Evolutionary conservation across 2,797 vertebrate genomes (phyloP).

Genomic region (Heterohyrax brucei): DNA sequence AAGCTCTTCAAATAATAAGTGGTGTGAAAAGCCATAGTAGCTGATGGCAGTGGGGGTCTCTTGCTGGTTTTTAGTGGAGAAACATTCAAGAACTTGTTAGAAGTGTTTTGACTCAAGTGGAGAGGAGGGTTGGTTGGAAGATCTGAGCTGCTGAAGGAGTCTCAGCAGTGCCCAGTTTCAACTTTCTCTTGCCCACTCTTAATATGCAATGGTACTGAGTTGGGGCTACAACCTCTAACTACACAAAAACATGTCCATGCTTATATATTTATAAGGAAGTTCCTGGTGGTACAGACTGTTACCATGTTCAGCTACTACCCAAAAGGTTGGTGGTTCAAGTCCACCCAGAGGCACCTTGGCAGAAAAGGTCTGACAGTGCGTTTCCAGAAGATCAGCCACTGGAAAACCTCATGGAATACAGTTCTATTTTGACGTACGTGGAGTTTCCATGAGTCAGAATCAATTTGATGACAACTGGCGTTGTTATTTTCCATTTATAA

Average conservation of each 20-base stretch:
- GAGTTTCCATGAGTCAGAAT: neutral
- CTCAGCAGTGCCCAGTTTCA: neutral
- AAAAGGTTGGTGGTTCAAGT: neutral
- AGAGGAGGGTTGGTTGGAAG: slow-evolving; percentile 38
- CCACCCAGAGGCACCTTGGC: neutral
- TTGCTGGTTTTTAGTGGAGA: slow-evolving; percentile 86
- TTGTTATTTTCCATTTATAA: neutral
- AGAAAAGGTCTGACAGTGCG: neutral
- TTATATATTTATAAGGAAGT: slow-evolving; percentile 15
- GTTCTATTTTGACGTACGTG: neutral
- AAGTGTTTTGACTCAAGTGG: slow-evolving; percentile 86
- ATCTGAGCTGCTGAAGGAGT: slow-evolving; percentile 54
- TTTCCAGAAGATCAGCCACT: neutral
- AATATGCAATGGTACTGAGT: neutral
- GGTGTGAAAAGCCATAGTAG: slow-evolving; percentile 88
- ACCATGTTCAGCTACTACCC: neutral
- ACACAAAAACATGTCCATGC: neutral
- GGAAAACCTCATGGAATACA: neutral
- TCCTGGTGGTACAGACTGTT: neutral
- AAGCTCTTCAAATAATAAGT: slow-evolving; percentile 88
- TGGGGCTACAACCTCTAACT: neutral
- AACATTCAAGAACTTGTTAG: slow-evolving; percentile 78
- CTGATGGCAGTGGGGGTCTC: slow-evolving; percentile 84
- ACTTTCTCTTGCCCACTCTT: neutral
- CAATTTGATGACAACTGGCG: neutral